Evolutionary conservation across 2,888 invertebrate species (phyloP).

Genomic region (Lasioglossum malachurum): DNA sequence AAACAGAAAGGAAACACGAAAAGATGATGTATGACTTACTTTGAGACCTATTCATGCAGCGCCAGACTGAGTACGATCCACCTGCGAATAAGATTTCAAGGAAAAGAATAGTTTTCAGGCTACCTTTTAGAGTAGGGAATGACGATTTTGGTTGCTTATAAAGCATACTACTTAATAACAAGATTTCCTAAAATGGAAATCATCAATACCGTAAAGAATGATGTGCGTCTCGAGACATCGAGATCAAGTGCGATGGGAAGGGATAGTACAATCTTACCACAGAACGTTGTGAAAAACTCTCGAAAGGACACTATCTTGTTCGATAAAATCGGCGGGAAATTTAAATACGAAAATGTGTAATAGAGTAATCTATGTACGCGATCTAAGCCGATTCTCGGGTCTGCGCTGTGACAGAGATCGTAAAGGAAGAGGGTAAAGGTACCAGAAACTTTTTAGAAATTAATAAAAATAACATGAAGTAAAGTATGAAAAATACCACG

Average conservation of each 20-base stretch:
- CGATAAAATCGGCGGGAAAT: slow-evolving; percentile 50
- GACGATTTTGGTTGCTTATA: slow-evolving; percentile 87
- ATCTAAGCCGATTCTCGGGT: too few species aligned
- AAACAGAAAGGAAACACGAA: slow-evolving; percentile 23
- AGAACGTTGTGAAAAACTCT: slow-evolving; percentile 34
- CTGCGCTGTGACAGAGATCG: too few species aligned
- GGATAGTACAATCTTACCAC: slow-evolving; percentile 32
- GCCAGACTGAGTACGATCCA: slow-evolving; percentile 88
- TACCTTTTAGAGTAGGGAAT: slow-evolving; percentile 83
- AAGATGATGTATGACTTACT: slow-evolving; percentile 85
- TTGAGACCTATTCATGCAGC: slow-evolving; percentile 89
- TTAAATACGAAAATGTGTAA: not conserved
- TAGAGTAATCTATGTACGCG: too few species aligned
- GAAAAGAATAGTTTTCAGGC: slow-evolving; percentile 86
- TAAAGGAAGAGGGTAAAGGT: too few species aligned
- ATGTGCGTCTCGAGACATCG: slow-evolving; percentile 73
- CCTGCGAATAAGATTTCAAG: slow-evolving; percentile 87
- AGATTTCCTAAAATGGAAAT: slow-evolving; percentile 84
- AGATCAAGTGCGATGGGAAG: slow-evolving; percentile 67
- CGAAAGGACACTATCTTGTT: slow-evolving; percentile 7
- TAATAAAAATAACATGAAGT: too few species aligned
- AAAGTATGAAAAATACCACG: too few species aligned
- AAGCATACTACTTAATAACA: slow-evolving; percentile 87
- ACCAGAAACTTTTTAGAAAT: too few species aligned
- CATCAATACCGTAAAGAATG: slow-evolving; percentile 76